A percentile compares a stretch with the other conserved stretches of the same genome.
phyloP scores from a whole-genome alignment of 2,797 vertebrate genomes.

The Sebastes iracundus region DNA sequence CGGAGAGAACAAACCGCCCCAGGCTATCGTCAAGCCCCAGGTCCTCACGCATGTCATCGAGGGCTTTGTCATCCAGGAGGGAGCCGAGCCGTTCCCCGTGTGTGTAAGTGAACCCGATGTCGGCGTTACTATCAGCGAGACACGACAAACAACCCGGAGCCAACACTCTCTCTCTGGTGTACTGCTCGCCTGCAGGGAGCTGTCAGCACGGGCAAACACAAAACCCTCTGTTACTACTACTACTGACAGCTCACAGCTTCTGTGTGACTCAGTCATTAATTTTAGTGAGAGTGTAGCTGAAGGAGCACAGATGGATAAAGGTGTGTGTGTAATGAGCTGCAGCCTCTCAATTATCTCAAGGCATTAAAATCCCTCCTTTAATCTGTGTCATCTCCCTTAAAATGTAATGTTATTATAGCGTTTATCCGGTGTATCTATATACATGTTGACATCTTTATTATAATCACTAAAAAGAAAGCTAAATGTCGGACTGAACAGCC shows the following conservation, averaged over 20 bases:
- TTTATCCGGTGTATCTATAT: background rate
- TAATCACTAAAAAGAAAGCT: background rate
- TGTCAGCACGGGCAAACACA: slow-evolving; percentile 53
- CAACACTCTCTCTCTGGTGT: slow-evolving; percentile 35
- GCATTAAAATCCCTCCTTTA: slow-evolving; percentile 2
- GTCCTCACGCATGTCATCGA: slow-evolving; percentile 98
- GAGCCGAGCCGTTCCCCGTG: slow-evolving; percentile 96
- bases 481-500: background rate
- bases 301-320: slow-evolving; percentile 26
- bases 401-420: background rate
- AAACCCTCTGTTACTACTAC: slow-evolving; percentile 30
- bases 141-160: slow-evolving; percentile 46
- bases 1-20: slow-evolving; percentile 94
- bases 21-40: slow-evolving; percentile 97
- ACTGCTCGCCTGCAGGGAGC: slow-evolving; percentile 53
- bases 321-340: slow-evolving; percentile 17
- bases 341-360: background rate
- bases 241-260: slow-evolving; percentile 48
- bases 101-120: slow-evolving; percentile 71
- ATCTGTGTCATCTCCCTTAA: background rate
- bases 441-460: background rate
- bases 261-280: slow-evolving; percentile 56
- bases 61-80: slow-evolving; percentile 99
- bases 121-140: slow-evolving; percentile 12
- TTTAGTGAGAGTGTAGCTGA: slow-evolving; percentile 28